These are phyloP conservation scores for Aselliscus stoliczkanus DNA, from an alignment of 2,797 vertebrate species.

Conservation along the genomic window DNA sequence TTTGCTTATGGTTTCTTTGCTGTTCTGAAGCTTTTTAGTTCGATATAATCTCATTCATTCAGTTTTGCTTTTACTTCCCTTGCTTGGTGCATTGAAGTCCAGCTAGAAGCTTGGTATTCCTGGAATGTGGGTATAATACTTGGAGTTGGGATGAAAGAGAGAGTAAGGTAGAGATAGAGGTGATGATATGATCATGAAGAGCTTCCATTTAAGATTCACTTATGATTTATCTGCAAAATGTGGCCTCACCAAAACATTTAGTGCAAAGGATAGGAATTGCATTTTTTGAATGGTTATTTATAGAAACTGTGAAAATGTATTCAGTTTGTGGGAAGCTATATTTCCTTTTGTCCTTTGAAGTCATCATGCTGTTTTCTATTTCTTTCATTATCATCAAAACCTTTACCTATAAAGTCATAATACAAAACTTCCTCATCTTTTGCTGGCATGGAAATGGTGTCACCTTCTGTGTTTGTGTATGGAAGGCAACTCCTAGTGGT, in stretches of 20 bases:
- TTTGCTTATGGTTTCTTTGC: no score
- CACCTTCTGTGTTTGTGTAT: neutral
- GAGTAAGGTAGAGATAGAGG: neutral
- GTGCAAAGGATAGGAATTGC: neutral
- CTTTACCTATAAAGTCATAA: neutral
- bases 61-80: no score
- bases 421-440: neutral
- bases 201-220: neutral
- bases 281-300: neutral
- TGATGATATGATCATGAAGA: neutral
- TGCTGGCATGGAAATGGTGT: neutral
- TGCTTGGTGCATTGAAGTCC: neutral
- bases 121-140: neutral
- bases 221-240: neutral
- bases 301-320: neutral
- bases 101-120: neutral
- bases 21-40: no score
- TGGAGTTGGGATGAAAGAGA: neutral
- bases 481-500: neutral
- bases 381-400: neutral
- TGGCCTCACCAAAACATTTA: neutral
- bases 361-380: neutral
- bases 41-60: no score
- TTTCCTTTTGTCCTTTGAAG: neutral
- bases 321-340: neutral